Conservation (phyloP, 2,113 vertebrate genomes). For the Mormoops blainvillei region DNA sequence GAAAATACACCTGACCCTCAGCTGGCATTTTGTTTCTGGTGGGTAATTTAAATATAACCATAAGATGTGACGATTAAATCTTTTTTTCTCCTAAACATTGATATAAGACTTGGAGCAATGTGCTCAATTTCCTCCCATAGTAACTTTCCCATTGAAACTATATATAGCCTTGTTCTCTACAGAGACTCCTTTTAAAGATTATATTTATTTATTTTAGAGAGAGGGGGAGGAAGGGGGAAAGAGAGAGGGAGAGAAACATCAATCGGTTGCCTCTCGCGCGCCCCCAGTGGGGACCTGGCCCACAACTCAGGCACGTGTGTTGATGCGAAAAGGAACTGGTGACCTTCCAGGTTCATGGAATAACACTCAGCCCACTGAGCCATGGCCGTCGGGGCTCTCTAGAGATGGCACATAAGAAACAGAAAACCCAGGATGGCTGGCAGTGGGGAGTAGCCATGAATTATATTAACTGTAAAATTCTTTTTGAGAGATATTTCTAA, state of each 20-base stretch:
- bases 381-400: no score
- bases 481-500: not conserved
- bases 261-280: no score
- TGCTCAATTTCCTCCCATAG: not conserved
- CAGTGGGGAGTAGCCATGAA: not conserved
- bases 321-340: no score
- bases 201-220: no score
- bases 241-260: no score
- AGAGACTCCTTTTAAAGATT: no score
- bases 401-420: not conserved
- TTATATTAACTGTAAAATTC: not conserved
- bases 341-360: no score
- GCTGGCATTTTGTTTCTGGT: not conserved
- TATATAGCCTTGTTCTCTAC: not conserved
- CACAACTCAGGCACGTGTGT: no score
- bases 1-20: not conserved
- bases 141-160: not conserved
- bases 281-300: no score
- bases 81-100: not conserved
- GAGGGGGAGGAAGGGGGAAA: no score
- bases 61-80: not conserved
- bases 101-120: not conserved
- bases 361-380: no score
- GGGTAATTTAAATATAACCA: not conserved
- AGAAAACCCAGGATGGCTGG: not conserved